A percentile compares a stretch with the other conserved stretches of the same genome.
These are phyloP conservation scores for Leucania comma DNA, from an alignment of 2,888 invertebrate species.

Conservation along the genomic window DNA sequence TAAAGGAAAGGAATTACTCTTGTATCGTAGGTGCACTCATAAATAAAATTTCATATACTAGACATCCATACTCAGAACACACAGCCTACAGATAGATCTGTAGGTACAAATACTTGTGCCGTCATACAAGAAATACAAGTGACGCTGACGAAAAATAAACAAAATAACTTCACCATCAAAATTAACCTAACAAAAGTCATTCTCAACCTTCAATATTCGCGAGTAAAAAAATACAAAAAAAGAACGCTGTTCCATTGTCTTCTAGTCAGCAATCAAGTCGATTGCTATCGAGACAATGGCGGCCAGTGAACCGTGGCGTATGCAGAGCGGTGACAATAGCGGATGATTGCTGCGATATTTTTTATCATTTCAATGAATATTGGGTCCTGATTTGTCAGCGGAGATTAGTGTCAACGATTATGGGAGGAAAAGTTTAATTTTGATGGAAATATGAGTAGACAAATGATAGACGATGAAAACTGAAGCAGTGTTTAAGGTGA, in stretches of 20 bases:
- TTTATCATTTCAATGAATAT: conserved; percentile 27
- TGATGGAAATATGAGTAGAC: background rate
- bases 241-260: conserved; percentile 22
- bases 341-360: conserved; percentile 38
- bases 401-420: background rate
- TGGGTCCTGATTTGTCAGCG: conserved; percentile 27
- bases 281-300: conserved; percentile 27
- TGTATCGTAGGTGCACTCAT: no score
- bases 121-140: no score
- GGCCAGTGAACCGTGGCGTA: conserved; percentile 20
- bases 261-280: conserved; percentile 24
- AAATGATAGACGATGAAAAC: background rate
- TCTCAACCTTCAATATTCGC: conserved; percentile 8
- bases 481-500: no score
- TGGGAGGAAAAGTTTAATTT: background rate
- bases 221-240: conserved; percentile 23
- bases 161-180: background rate
- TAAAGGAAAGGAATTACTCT: no score
- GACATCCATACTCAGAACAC: no score
- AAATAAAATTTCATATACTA: no score
- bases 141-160: no score
- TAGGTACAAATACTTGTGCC: no score
- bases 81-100: no score
- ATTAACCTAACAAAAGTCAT: background rate
- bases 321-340: conserved; percentile 14